phyloP scores from a whole-genome alignment of 2,113 vertebrate species.

The Alces alces region DNA sequence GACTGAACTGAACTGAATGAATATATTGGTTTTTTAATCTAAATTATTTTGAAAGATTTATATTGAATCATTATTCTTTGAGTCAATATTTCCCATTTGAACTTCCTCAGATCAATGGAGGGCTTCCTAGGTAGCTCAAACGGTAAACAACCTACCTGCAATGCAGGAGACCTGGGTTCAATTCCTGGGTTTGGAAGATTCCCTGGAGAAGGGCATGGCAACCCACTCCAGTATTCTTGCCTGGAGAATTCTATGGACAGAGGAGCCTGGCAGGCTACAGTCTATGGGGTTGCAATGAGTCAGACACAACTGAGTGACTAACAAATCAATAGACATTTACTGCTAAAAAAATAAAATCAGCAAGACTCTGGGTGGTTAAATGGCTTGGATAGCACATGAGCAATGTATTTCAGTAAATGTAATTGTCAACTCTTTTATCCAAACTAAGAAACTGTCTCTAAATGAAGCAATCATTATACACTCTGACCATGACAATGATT shows the following conservation, averaged over 20 bases:
- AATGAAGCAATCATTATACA: conserved; percentile 54
- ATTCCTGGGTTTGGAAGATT: not conserved
- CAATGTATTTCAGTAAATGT: conserved; percentile 13
- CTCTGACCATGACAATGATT: not conserved
- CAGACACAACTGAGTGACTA: not conserved
- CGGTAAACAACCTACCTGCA: not conserved
- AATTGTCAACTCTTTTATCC: conserved; percentile 27
- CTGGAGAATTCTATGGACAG: not conserved
- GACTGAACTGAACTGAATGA: not conserved
- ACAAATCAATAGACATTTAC: not conserved
- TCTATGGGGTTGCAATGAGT: not conserved
- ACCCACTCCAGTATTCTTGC: not conserved
- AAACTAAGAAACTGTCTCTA: conserved; percentile 43
- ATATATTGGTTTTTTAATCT: not conserved
- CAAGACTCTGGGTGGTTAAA: not conserved
- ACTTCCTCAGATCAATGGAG: not conserved
- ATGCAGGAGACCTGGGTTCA: accelerated
- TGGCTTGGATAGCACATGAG: not conserved
- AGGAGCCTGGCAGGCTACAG: not conserved
- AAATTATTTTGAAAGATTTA: not conserved
- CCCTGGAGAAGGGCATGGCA: not conserved
- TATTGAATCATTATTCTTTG: not conserved
- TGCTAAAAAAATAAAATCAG: not conserved
- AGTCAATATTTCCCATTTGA: not conserved
- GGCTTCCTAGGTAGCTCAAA: not conserved